Percentiles rank a stretch among this genome's conserved stretches.
phyloP scores from a whole-genome alignment of 2,113 vertebrate genomes.

The Oryzias woworae region DNA sequence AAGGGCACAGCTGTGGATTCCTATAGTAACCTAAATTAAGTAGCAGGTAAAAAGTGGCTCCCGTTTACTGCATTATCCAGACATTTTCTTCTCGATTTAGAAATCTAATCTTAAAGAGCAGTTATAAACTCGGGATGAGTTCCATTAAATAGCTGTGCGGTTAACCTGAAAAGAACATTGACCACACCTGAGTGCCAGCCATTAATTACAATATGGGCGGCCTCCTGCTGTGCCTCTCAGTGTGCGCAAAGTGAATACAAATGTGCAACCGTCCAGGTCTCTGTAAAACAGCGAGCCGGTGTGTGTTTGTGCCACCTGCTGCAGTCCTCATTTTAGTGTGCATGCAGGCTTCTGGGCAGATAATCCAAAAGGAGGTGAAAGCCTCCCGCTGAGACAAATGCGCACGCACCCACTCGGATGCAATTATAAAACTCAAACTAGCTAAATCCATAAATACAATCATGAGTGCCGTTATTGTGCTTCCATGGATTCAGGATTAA shows the following conservation, averaged over 20 bases:
- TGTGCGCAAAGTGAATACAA: conserved; percentile 39
- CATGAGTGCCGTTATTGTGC: no score
- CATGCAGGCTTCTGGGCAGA: conserved; percentile 4
- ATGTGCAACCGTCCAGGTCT: conserved; percentile 44
- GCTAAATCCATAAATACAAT: conserved; percentile 3
- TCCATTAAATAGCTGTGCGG: conserved; percentile 15
- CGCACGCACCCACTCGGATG: not conserved
- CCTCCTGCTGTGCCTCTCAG: conserved; percentile 35
- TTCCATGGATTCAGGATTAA: no score
- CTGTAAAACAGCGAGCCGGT: not conserved
- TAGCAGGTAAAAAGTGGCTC: no score
- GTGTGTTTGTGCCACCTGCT: conserved; percentile 34
- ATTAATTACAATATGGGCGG: conserved; percentile 32
- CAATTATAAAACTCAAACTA: not conserved
- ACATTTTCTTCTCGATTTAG: not conserved
- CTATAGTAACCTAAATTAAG: not conserved
- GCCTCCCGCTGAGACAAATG: conserved; percentile 20
- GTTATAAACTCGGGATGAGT: not conserved
- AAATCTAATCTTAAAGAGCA: not conserved
- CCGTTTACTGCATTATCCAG: not conserved
- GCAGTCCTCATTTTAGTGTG: conserved; percentile 25
- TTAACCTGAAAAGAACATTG: conserved; percentile 24
- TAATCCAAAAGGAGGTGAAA: conserved; percentile 17
- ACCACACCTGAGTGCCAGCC: conserved; percentile 21
- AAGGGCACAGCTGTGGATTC: not conserved